Evolutionary conservation across 2,888 invertebrate species (phyloP).

Genomic region (Tipula confusa): DNA sequence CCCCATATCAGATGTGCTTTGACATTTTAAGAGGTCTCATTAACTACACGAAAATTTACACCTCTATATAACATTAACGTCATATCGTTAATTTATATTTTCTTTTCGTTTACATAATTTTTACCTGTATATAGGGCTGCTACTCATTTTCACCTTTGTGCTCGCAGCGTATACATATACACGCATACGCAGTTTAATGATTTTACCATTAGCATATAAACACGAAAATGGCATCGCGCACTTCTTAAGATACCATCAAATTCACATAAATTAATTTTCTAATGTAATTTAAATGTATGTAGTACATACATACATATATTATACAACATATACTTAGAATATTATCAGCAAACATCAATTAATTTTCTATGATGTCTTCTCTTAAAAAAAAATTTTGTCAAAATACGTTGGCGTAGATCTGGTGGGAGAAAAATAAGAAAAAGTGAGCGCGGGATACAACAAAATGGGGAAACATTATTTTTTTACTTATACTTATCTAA

Average conservation of each 20-base stretch:
- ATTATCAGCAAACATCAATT: conserved; percentile 14
- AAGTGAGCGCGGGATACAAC: neutral
- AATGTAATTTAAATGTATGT: neutral
- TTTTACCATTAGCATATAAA: neutral
- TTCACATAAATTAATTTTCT: neutral
- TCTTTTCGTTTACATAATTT: neutral
- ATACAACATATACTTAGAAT: neutral
- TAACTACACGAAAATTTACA: neutral
- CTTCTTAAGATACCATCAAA: conserved; percentile 16
- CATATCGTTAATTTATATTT: neutral
- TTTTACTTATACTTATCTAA: neutral
- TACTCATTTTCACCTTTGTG: no score
- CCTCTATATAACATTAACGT: neutral
- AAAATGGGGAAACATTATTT: neutral
- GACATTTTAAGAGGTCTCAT: conserved; percentile 25
- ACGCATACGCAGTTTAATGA: neutral
- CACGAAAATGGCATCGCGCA: neutral
- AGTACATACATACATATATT: neutral
- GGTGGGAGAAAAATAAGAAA: neutral
- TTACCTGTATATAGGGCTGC: no score
- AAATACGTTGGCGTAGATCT: neutral
- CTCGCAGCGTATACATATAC: neutral
- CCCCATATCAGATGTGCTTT: neutral
- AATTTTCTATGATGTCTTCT: neutral
- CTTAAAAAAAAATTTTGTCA: neutral